A percentile compares a stretch with the other conserved stretches of the same genome.
Evolutionary conservation across 2,888 invertebrate genomes (phyloP).

Genomic region (Amorpha juglandis): DNA sequence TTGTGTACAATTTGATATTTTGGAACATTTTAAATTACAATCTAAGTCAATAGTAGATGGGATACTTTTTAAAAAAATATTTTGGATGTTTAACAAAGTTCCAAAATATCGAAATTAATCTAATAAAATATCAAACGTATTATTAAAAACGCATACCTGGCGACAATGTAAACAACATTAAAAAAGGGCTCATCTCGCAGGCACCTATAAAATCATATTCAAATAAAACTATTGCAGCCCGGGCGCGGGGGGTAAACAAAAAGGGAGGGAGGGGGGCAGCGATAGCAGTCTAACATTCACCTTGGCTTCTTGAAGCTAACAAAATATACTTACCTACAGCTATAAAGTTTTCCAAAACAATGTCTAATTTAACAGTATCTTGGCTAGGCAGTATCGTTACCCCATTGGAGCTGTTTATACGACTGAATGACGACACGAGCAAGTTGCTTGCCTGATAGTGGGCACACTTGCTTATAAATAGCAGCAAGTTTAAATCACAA

Average conservation of each 20-base stretch:
- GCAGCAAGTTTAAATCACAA: no score
- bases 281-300: constrained; percentile 83
- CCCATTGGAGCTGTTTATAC: constrained; percentile 30
- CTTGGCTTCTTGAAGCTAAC: constrained; percentile 83
- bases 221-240: constrained; percentile 81
- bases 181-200: constrained; percentile 82
- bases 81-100: constrained; percentile 35
- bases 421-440: no score
- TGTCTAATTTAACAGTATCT: constrained; percentile 68
- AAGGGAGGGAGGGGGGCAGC: constrained; percentile 75
- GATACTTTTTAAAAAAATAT: background rate
- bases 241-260: constrained; percentile 76
- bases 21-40: background rate
- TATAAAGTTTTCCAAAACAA: constrained; percentile 73
- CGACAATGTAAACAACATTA: constrained; percentile 85
- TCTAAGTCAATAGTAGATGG: background rate
- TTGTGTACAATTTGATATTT: constrained; percentile 3
- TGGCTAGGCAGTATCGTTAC: constrained; percentile 77
- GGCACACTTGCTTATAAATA: no score
- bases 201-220: constrained; percentile 82
- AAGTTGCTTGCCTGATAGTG: no score
- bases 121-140: constrained; percentile 62
- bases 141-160: constrained; percentile 82
- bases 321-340: constrained; percentile 83
- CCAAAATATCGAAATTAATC: constrained; percentile 51